Evolutionary conservation across 2,888 invertebrate species (phyloP), one percentile per base, ranked within the genome.

Genomic region (Netelia virgata): DNA sequence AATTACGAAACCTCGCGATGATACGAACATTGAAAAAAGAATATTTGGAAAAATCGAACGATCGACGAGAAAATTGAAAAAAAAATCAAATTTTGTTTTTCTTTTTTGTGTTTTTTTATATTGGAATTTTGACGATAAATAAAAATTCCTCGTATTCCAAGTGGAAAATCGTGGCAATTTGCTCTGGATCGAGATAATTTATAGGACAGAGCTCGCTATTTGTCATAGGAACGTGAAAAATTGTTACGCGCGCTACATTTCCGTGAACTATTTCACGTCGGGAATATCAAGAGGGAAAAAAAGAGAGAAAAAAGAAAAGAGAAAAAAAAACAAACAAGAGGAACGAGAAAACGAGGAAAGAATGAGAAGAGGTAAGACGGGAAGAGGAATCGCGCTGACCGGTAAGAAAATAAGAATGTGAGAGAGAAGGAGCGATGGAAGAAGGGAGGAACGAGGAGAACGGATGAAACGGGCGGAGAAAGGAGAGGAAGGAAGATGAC

Each of bases 211-310:
- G 14, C 8, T 14, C 55, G 18, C 18, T 18, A 55, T 55, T 16
- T 16, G 18, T 55, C 55, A 18, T 6, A 20, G 20, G 20, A 20
- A 20, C 11, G 23, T 59, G 59, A 59, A 28, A 28, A 16, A 16
- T 41, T 64, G 47, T 14, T 10, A 47, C 41, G 64, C 9, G 41
- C 14, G 9, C 36, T 61, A 23, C 36, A 8, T 64, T 64, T 41
- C 16, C 64, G 18, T 47, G 20, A 50, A 50, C 14, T 47, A 50
- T 50, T 68, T 50, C 14, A 20, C 14, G 47, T 68, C 5, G 1
- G 20, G 50, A 68, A 50, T 68, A 14, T 50, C 11, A 47, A 47
- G 47, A 14, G 47, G 69, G 74, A 61, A 75, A 57, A 36, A 72
- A 11, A 23, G 63, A 63, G 23, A 64, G 23, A 23, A 64, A 3